Evolutionary conservation across 2,888 invertebrate genomes (phyloP).

Genomic region (Epistrophella euchroma): DNA sequence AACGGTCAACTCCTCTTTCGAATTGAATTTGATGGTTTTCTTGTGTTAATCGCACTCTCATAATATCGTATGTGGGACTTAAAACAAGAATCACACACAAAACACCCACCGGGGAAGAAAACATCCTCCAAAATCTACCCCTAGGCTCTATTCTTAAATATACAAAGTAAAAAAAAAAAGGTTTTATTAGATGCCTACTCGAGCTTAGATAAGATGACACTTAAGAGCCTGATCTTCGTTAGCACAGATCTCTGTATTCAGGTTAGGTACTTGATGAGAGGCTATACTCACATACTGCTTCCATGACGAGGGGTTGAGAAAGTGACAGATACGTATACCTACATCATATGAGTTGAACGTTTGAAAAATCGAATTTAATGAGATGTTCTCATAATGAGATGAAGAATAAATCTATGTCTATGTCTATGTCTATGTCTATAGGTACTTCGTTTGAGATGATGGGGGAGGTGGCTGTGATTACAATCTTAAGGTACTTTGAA

Average conservation of each 20-base stretch:
- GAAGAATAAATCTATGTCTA: constrained; percentile 4
- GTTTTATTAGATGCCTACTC: constrained; percentile 45
- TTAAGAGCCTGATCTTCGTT: constrained; percentile 48
- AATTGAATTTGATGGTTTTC: constrained; percentile 15
- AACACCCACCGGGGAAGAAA: not conserved
- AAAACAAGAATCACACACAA: not conserved
- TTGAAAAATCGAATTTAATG: constrained; percentile 55
- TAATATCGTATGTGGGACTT: not conserved
- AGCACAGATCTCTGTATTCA: constrained; percentile 48
- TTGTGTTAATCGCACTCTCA: constrained; percentile 18
- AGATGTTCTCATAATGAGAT: constrained; percentile 62
- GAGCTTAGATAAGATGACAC: constrained; percentile 32
- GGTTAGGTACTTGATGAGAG: constrained; percentile 33
- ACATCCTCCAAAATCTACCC: not conserved
- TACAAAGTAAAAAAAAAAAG: not conserved
- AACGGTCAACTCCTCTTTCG: constrained; percentile 1
- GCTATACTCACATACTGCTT: not conserved
- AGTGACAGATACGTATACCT: not conserved
- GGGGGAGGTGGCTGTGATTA: constrained; percentile 42
- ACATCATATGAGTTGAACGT: not conserved
- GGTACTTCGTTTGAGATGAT: constrained; percentile 11
- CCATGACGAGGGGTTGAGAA: not conserved
- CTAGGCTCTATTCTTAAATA: not conserved
- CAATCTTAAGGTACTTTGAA: constrained; percentile 55
- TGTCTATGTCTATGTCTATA: not conserved